A percentile compares a stretch with the other conserved stretches of the same genome.
Conservation (phyloP, 1,140 invertebrate species). For the Neodiprion pinetum region DNA sequence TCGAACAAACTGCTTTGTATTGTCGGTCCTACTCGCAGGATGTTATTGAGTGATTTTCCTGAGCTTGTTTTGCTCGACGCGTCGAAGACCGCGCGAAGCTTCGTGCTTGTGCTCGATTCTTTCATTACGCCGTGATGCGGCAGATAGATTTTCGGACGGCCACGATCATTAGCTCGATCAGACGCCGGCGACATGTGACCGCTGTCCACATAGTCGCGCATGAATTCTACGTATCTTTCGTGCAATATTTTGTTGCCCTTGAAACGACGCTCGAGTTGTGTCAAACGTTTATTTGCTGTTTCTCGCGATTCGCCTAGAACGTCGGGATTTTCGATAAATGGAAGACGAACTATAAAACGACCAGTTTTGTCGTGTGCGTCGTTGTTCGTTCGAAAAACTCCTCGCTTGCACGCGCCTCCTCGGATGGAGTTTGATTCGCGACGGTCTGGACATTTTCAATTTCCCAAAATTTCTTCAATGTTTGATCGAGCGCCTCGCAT, state of each 20-base stretch:
- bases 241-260: neutral
- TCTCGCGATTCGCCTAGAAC: neutral
- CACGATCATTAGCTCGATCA: too few species aligned
- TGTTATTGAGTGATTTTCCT: constrained; percentile 48
- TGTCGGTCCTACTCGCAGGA: constrained; percentile 35
- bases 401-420: neutral
- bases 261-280: neutral
- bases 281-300: neutral
- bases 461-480: constrained; percentile 17
- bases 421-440: neutral
- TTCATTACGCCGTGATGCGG: constrained; percentile 36
- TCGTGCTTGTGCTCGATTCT: constrained; percentile 34
- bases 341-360: neutral
- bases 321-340: neutral
- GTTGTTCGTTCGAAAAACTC: neutral
- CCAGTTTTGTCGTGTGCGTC: neutral
- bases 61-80: constrained; percentile 39
- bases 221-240: neutral
- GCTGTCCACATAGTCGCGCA: neutral
- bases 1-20: constrained; percentile 33
- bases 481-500: constrained; percentile 13
- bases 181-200: neutral
- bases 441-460: constrained; percentile 7
- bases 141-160: constrained; percentile 19
- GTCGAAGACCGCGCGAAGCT: constrained; percentile 36